phyloP scores from a whole-genome alignment of 2,888 invertebrate genomes.

The Alentia gelatinosa region DNA sequence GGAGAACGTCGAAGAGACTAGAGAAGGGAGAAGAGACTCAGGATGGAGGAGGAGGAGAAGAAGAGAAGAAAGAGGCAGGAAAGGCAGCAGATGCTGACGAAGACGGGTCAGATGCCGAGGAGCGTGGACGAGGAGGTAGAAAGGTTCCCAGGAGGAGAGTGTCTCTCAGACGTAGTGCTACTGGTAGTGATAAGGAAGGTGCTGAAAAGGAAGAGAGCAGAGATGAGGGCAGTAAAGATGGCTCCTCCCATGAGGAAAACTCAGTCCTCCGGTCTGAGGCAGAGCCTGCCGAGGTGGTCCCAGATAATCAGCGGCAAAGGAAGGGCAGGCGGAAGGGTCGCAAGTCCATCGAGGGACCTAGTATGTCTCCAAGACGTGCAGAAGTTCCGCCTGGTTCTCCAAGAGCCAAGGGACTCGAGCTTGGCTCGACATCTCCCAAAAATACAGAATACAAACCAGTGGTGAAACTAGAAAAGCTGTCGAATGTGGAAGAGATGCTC shows the following conservation, averaged over 20 bases:
- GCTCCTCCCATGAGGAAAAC: constrained; percentile 28
- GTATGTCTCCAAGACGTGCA: constrained; percentile 51
- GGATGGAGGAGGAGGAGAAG: constrained; percentile 65
- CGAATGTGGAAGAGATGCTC: constrained; percentile 13
- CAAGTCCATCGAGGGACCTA: constrained; percentile 36
- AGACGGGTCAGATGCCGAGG: constrained; percentile 34
- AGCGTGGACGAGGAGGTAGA: neutral
- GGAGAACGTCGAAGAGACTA: neutral
- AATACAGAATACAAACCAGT: constrained; percentile 62
- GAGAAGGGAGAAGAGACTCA: constrained; percentile 34
- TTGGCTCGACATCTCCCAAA: constrained; percentile 56
- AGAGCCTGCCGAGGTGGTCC: neutral
- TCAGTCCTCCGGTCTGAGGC: neutral
- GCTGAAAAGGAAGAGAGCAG: constrained; percentile 25
- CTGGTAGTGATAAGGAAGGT: constrained; percentile 32
- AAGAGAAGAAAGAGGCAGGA: constrained; percentile 69
- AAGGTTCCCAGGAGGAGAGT: constrained; percentile 23
- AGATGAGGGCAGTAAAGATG: constrained; percentile 29
- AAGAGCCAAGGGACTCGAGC: constrained; percentile 43
- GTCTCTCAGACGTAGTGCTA: neutral
- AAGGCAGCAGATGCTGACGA: constrained; percentile 56
- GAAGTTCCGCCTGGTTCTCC: constrained; percentile 49
- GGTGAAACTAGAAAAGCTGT: constrained; percentile 71
- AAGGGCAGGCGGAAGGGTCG: constrained; percentile 49
- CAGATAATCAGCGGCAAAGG: constrained; percentile 18